Evolutionary conservation across 2,113 vertebrate species (phyloP).

Genomic region (Elephantulus edwardii): DNA sequence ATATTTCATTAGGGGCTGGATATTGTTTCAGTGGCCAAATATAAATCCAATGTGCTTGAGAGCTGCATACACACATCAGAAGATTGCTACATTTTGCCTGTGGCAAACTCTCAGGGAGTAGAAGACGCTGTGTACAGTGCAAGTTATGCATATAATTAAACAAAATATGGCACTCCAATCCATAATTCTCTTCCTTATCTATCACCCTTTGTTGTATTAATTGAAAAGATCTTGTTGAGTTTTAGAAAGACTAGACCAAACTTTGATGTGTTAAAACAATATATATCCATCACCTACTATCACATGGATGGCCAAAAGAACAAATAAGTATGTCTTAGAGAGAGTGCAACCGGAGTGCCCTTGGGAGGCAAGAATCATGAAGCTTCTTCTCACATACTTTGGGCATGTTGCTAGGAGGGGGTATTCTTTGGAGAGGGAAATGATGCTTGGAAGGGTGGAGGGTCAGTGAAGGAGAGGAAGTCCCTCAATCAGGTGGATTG

Average conservation of each 20-base stretch:
- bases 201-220: not conserved
- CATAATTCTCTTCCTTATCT: not conserved
- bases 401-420: too few species aligned
- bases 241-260: not conserved
- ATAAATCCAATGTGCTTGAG: not conserved
- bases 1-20: conserved; percentile 28
- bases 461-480: too few species aligned
- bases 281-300: not conserved
- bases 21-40: not conserved
- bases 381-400: too few species aligned
- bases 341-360: too few species aligned
- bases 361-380: too few species aligned
- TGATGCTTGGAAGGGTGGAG: too few species aligned
- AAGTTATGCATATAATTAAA: not conserved
- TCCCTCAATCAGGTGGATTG: too few species aligned
- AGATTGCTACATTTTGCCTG: not conserved
- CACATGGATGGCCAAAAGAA: too few species aligned
- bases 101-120: not conserved
- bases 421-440: too few species aligned
- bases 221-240: not conserved
- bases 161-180: not conserved
- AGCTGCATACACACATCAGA: not conserved
- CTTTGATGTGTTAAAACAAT: not conserved
- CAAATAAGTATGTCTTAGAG: too few species aligned
- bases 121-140: not conserved